A percentile compares a stretch with the other conserved stretches of the same genome.
phyloP scores from a whole-genome alignment of 1,140 invertebrate genomes.

The Sarcophaga peregrina region DNA sequence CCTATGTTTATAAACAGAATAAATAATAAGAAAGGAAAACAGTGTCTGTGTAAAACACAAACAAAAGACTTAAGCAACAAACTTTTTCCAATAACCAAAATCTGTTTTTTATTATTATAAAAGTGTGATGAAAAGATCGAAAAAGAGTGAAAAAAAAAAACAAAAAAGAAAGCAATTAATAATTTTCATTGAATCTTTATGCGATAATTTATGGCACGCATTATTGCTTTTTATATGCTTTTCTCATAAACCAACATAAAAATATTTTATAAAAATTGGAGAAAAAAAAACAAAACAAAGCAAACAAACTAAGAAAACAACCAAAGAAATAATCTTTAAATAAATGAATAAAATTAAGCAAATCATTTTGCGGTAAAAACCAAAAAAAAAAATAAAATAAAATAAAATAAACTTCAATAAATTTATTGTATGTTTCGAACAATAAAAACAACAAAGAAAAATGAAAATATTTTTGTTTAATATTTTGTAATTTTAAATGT shows the following conservation, averaged over 20 bases:
- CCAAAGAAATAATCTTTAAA: constrained; percentile 1
- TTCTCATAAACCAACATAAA: background rate
- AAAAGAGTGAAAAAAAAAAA: background rate
- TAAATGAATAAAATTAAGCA: constrained; percentile 36
- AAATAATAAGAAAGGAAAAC: too few relatives aligned
- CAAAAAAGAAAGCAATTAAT: background rate
- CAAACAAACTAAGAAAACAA: background rate
- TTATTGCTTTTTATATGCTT: background rate
- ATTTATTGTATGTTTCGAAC: background rate
- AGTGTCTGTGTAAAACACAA: background rate
- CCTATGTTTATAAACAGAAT: too few relatives aligned
- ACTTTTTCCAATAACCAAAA: background rate
- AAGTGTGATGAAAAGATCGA: too few relatives aligned
- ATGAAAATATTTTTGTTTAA: background rate
- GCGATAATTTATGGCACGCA: background rate
- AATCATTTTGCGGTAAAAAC: background rate
- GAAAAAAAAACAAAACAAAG: background rate
- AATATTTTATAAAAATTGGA: constrained; percentile 25
- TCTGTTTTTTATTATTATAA: too few relatives aligned
- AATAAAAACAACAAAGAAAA: background rate
- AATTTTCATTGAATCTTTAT: background rate
- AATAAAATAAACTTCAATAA: background rate
- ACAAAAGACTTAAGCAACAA: constrained; percentile 38
- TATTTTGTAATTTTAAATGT: constrained; percentile 1
- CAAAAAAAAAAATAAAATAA: background rate